Evolutionary conservation across 2,888 invertebrate genomes (phyloP).

Genomic region (Drosophila helvetica): DNA sequence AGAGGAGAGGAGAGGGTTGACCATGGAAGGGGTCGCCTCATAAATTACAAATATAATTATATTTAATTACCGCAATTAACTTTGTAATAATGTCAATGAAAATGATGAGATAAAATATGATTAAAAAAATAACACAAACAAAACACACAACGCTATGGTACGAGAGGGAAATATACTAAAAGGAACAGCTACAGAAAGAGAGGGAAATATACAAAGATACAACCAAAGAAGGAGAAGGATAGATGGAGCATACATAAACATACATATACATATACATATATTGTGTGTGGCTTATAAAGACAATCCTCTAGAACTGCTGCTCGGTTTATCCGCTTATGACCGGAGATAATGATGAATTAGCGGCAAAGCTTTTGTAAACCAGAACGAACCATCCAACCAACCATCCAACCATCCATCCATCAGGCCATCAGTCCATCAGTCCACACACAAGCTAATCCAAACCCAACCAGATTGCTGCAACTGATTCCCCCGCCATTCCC

Average conservation of each 20-base stretch:
- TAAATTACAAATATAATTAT: conserved; percentile 78
- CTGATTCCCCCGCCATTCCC: neutral
- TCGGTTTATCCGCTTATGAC: conserved; percentile 57
- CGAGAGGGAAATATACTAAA: conserved; percentile 12
- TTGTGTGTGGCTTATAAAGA: neutral
- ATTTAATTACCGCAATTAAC: conserved; percentile 77
- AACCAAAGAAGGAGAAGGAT: conserved; percentile 1
- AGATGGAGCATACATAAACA: too few species aligned
- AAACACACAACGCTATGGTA: conserved; percentile 12
- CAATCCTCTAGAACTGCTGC: conserved; percentile 43
- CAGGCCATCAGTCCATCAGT: conserved; percentile 1
- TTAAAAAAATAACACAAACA: conserved; percentile 58
- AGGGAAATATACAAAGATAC: neutral
- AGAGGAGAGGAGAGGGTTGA: conserved; percentile 10
- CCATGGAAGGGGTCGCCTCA: conserved; percentile 73
- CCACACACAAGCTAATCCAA: conserved; percentile 27
- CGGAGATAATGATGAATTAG: conserved; percentile 61
- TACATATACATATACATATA: too few species aligned
- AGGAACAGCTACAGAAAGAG: conserved; percentile 2
- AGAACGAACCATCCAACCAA: neutral
- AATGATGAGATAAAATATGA: conserved; percentile 76
- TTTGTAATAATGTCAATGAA: conserved; percentile 78
- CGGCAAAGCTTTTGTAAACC: conserved; percentile 35
- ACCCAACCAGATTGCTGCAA: neutral
- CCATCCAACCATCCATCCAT: neutral